Evolutionary conservation across 2,797 vertebrate species (phyloP).

Genomic region (Buphagus erythrorhynchus): DNA sequence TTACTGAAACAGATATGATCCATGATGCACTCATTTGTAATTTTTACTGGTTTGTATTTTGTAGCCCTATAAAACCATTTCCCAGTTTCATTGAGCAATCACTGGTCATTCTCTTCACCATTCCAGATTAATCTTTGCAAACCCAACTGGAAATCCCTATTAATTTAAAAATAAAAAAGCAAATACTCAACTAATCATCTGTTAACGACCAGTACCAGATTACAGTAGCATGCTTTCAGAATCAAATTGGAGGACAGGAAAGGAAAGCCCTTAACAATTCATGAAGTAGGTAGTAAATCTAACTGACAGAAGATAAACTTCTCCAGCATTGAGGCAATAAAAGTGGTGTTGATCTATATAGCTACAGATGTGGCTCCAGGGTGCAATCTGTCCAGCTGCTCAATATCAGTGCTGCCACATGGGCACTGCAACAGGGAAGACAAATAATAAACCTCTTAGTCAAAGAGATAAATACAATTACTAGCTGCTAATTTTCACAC

Average conservation of each 20-base stretch:
- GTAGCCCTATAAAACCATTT: neutral
- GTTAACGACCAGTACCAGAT: conserved; percentile 17
- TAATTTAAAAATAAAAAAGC: neutral
- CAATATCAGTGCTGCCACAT: conserved; percentile 76
- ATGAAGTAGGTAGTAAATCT: conserved; percentile 74
- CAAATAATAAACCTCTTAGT: conserved; percentile 78
- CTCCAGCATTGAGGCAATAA: conserved; percentile 63
- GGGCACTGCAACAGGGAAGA: conserved; percentile 70
- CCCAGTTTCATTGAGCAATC: neutral
- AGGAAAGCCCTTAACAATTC: conserved; percentile 53
- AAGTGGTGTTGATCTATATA: conserved; percentile 74
- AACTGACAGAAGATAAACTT: conserved; percentile 77
- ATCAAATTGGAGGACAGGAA: neutral
- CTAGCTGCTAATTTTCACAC: conserved; percentile 57
- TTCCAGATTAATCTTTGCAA: conserved; percentile 13
- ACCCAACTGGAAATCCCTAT: conserved; percentile 1
- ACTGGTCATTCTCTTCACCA: neutral
- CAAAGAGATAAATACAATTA: conserved; percentile 67
- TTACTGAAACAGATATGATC: neutral
- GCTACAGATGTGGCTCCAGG: conserved; percentile 76
- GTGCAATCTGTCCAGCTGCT: conserved; percentile 78
- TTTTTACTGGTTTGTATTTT: neutral
- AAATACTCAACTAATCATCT: conserved; percentile 48
- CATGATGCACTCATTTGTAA: neutral
- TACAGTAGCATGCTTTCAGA: conserved; percentile 35